These are phyloP conservation scores for Synanthedon tipuliformis DNA, from an alignment of 2,888 invertebrate species.

Conservation along the genomic window DNA sequence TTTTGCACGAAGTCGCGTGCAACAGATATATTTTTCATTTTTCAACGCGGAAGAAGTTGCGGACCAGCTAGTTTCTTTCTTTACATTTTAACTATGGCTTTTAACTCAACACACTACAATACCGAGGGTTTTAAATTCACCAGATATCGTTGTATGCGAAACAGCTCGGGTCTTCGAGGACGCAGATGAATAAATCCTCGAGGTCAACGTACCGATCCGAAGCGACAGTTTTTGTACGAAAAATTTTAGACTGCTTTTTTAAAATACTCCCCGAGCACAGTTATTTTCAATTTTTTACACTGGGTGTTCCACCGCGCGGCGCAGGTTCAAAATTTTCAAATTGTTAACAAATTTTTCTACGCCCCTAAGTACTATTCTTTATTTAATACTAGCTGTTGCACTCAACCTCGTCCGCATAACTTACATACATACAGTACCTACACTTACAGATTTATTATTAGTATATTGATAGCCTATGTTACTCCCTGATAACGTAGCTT, in stretches of 20 bases:
- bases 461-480: too few relatives aligned
- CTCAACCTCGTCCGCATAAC: too few relatives aligned
- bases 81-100: not conserved
- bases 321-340: not conserved
- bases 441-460: too few relatives aligned
- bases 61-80: too few relatives aligned
- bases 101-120: not conserved
- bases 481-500: too few relatives aligned
- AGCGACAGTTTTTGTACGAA: not conserved
- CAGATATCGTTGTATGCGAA: not conserved
- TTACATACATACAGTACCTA: too few relatives aligned
- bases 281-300: not conserved
- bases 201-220: not conserved
- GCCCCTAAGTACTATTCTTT: too few relatives aligned
- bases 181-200: not conserved
- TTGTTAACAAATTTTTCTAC: not conserved
- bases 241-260: not conserved
- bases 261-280: not conserved
- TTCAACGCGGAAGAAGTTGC: too few relatives aligned
- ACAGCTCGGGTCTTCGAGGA: not conserved
- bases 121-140: not conserved
- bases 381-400: too few relatives aligned
- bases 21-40: too few relatives aligned
- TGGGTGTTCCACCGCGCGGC: not conserved
- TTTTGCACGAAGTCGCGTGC: too few relatives aligned